Evolutionary conservation across 1,140 invertebrate genomes (phyloP), one percentile per base, ranked within the genome.

Genomic region (Lasioglossum albipes): DNA sequence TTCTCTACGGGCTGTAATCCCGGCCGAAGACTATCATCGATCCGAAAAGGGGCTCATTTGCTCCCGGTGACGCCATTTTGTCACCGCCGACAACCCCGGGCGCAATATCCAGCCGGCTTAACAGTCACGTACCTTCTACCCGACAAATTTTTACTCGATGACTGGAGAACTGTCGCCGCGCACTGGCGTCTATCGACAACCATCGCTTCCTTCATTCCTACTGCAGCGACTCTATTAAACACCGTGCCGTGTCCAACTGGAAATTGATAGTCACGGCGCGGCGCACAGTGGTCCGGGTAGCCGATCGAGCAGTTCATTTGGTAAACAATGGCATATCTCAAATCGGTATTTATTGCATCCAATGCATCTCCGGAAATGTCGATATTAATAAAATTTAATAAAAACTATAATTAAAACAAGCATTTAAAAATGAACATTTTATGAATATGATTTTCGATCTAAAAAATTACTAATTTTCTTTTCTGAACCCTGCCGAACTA

Each of bases 11-110:
- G 41, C 62, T 65, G 84, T 87, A 87, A 87, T 87, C 82, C 71
- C 49, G 49, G 57, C 62, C 59, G 57, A 84, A 75, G 78, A 81
- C 84, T 70, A 80, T 86, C 84, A 83, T 84, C 84, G 82, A 87
- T 81, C 84, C 85, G 52, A 75, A 83, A 87, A 87, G 64, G 49
- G 64, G 57, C 84, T 87, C 84, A 81, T 87, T 87, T 87, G 82
- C 84, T 31, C 52, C 68, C 69, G 31, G 71, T 68, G 75, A 81
- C 54, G 67, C 62, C 71, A 83, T 83, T 86, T 86, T 84, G 84
- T 84, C 82, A 84, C 65, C 82, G 61, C 84, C 62, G 84, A 87
- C 85, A 86, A 75, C 41, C 61, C 18, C 57, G 36, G 41, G 54
- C 70, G 81, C 71, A 76, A 87, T 86, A 87, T 78, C 84, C 41